phyloP scores from a whole-genome alignment of 1,140 invertebrate genomes.

The Ceratina japonica region DNA sequence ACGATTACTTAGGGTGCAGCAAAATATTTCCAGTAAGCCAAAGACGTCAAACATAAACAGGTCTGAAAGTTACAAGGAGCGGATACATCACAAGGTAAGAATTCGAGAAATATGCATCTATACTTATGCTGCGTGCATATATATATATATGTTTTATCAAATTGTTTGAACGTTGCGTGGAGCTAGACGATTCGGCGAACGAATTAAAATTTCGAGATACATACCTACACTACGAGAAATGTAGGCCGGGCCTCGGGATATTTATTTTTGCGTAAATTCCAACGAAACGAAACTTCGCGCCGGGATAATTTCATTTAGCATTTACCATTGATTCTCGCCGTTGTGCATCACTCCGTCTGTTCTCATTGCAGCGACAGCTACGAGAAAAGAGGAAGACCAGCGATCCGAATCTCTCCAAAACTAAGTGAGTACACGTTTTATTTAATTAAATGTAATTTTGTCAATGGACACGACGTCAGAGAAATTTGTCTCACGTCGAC shows the following conservation, averaged over 20 bases:
- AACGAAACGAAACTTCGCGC: neutral
- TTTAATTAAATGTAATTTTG: neutral
- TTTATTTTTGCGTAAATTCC: neutral
- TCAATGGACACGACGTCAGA: too few relatives aligned
- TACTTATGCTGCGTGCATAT: too few relatives aligned
- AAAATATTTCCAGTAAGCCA: conserved; percentile 80
- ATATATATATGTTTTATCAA: neutral
- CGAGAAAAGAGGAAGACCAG: conserved; percentile 86
- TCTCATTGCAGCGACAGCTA: conserved; percentile 81
- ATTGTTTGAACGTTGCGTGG: neutral
- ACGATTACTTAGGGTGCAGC: conserved; percentile 74
- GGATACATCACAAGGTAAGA: conserved; percentile 81
- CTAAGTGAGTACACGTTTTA: conserved; percentile 80
- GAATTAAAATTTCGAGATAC: neutral
- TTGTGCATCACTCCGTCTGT: conserved; percentile 29
- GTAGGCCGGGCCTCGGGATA: neutral
- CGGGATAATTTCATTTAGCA: neutral
- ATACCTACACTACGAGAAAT: neutral
- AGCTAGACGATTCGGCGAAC: neutral
- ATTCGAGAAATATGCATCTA: neutral
- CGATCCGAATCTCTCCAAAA: conserved; percentile 87
- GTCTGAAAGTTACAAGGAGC: conserved; percentile 83
- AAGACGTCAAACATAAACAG: conserved; percentile 81
- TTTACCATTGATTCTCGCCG: neutral
- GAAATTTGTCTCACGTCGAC: too few relatives aligned